These are phyloP conservation scores for Hipposideros larvatus DNA, from an alignment of 2,797 vertebrate species.

Conservation along the genomic window DNA sequence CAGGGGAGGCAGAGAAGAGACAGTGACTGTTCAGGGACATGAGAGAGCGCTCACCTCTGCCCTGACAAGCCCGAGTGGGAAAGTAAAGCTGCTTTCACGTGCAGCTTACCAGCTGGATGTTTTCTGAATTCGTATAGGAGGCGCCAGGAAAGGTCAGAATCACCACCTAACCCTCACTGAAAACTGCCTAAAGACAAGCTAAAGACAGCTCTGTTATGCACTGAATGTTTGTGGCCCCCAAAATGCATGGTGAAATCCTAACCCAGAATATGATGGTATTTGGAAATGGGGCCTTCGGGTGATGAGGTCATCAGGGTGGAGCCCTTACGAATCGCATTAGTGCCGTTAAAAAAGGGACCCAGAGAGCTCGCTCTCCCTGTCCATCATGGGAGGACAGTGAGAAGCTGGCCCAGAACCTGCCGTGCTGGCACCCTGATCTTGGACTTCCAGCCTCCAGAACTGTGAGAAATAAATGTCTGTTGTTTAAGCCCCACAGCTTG, in stretches of 20 bases:
- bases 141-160: neutral
- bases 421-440: neutral
- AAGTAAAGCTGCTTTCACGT: neutral
- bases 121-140: neutral
- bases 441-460: neutral
- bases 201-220: neutral
- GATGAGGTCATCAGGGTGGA: neutral
- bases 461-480: neutral
- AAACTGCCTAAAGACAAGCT: neutral
- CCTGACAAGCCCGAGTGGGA: accelerated
- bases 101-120: neutral
- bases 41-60: neutral
- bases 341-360: neutral
- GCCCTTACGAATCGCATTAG: neutral
- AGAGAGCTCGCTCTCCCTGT: neutral
- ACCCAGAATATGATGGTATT: neutral
- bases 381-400: neutral
- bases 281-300: neutral
- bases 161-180: neutral
- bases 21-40: neutral
- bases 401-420: neutral
- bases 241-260: neutral
- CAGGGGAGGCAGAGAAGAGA: neutral
- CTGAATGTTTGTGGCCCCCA: neutral
- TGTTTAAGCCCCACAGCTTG: neutral